Conservation (phyloP, 1,140 invertebrate species). For the Lethrus apterus region DNA sequence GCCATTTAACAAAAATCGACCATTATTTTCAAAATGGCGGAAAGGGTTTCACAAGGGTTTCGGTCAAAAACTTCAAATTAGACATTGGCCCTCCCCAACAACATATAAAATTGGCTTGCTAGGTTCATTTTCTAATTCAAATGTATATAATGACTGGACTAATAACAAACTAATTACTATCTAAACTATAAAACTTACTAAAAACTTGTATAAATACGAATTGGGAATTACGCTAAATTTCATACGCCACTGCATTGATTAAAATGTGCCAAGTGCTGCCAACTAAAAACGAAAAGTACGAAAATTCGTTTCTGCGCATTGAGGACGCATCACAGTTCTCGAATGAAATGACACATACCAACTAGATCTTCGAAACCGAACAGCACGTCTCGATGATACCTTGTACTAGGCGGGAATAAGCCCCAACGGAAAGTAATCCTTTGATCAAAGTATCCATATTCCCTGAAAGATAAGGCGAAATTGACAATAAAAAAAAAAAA, state of each 20-base stretch:
- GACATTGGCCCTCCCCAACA: not conserved
- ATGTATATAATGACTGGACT: too few relatives aligned
- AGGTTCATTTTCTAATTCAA: too few relatives aligned
- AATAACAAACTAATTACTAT: not conserved
- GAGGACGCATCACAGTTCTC: too few relatives aligned
- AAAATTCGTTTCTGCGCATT: too few relatives aligned
- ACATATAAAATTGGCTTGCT: too few relatives aligned
- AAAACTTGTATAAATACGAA: too few relatives aligned
- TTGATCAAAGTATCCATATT: conserved; percentile 30
- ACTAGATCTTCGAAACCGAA: conserved; percentile 52
- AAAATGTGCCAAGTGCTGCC: too few relatives aligned
- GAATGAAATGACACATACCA: conserved; percentile 40
- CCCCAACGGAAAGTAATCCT: conserved; percentile 34
- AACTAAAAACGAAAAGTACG: too few relatives aligned
- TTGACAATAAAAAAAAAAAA: not conserved
- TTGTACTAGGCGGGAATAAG: conserved; percentile 40
- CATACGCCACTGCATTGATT: too few relatives aligned
- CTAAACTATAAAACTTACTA: too few relatives aligned
- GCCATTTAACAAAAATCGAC: not conserved
- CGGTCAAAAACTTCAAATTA: not conserved
- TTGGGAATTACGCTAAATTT: too few relatives aligned
- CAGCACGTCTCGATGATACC: conserved; percentile 48
- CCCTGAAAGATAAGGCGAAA: conserved; percentile 21
- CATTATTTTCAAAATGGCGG: too few relatives aligned
- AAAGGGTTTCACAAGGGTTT: not conserved